Evolutionary conservation across 2,797 vertebrate species (phyloP).

Genomic region (Botia almorhae): DNA sequence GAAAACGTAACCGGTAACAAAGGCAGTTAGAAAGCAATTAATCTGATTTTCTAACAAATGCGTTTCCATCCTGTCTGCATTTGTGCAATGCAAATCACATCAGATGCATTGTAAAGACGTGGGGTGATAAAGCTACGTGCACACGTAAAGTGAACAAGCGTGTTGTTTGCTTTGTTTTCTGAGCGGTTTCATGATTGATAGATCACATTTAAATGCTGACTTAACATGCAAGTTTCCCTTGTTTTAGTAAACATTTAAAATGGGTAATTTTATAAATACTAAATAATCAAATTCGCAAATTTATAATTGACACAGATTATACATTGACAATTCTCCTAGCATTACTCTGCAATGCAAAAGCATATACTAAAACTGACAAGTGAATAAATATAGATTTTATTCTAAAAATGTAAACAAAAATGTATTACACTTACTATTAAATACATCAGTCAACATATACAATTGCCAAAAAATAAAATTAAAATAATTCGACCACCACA

Average conservation of each 20-base stretch:
- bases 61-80: constrained; percentile 49
- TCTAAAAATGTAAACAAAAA: not conserved
- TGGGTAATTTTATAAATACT: not conserved
- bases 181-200: constrained; percentile 4
- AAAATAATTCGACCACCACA: not conserved
- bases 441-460: not conserved
- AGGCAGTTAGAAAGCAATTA: constrained; percentile 68
- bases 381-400: not conserved
- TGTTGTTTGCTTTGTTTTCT: not conserved
- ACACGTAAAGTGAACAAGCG: not conserved
- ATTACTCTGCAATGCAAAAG: not conserved
- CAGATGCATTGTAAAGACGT: constrained; percentile 42
- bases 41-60: constrained; percentile 67
- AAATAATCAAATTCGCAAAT: not conserved
- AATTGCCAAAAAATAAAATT: not conserved
- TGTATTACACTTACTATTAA: not conserved
- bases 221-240: not conserved
- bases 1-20: constrained; percentile 64
- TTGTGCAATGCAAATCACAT: constrained; percentile 42
- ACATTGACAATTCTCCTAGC: not conserved
- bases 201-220: not conserved
- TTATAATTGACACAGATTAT: not conserved
- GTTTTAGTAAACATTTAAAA: not conserved
- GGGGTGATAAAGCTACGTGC: constrained; percentile 26
- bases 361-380: not conserved